A percentile compares a stretch with the other conserved stretches of the same genome.
phyloP scores from a whole-genome alignment of 2,797 vertebrate genomes.

The Miichthys miiuy region DNA sequence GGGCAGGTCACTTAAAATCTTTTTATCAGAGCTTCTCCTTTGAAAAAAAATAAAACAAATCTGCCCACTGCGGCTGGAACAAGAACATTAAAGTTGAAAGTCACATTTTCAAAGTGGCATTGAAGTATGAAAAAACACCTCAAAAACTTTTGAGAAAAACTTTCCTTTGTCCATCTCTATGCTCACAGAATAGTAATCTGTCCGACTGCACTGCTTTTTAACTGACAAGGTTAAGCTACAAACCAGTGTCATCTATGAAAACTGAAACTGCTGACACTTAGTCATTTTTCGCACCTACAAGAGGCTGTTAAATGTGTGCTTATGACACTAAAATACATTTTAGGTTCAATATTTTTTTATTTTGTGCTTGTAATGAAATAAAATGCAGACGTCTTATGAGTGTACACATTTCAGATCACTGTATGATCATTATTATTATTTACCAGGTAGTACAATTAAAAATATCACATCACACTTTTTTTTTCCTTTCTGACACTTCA shows the following conservation, averaged over 20 bases:
- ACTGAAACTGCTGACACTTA: background rate
- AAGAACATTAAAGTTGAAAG: background rate
- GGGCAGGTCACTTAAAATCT: background rate
- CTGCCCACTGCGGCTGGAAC: background rate
- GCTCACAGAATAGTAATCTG: background rate
- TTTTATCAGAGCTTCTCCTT: background rate
- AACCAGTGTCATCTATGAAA: background rate
- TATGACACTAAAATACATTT: background rate
- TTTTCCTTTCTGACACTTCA: too few species aligned
- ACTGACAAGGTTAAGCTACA: background rate
- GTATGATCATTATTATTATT: too few species aligned
- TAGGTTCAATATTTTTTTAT: background rate
- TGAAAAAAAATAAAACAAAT: background rate
- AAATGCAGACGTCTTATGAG: background rate
- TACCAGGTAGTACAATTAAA: too few species aligned
- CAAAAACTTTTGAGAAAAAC: background rate
- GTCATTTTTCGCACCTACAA: background rate
- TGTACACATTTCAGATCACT: background rate
- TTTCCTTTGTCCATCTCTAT: background rate
- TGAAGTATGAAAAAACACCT: background rate
- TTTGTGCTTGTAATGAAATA: background rate
- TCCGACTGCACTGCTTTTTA: background rate
- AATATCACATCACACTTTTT: too few species aligned
- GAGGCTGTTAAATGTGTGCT: too few species aligned
- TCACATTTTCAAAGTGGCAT: too few species aligned